A percentile compares a stretch with the other conserved stretches of the same genome.
Conservation (phyloP, 2,888 invertebrate species). For the Listrodromus nycthemerus region DNA sequence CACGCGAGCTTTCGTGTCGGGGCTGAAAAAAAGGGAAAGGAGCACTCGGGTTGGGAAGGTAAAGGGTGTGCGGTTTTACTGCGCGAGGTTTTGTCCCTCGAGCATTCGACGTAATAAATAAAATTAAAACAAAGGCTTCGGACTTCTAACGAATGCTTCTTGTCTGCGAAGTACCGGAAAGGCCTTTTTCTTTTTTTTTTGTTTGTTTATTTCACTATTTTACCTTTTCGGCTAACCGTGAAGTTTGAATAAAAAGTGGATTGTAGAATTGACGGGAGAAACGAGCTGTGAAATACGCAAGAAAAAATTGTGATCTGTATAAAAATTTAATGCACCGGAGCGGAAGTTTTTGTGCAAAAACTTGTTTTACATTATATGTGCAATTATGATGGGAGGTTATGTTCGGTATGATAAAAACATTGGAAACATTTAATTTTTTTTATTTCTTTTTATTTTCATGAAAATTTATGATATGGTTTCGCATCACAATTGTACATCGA, state of each 20-base stretch:
- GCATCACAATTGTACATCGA: no score
- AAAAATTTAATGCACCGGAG: no score
- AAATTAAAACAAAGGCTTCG: neutral
- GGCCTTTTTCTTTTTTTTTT: neutral
- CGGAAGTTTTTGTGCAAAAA: no score
- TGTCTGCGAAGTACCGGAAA: neutral
- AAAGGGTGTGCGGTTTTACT: neutral
- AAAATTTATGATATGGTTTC: no score
- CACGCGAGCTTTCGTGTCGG: neutral
- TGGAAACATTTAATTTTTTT: no score
- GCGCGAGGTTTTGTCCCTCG: neutral
- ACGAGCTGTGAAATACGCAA: neutral
- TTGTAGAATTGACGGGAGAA: neutral
- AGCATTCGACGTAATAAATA: neutral
- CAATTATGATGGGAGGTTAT: no score
- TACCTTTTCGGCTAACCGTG: neutral
- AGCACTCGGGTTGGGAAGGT: neutral
- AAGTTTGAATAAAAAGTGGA: neutral
- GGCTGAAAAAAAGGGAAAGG: neutral
- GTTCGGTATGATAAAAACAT: no score
- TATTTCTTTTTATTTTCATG: no score
- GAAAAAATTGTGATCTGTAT: neutral
- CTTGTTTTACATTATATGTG: no score
- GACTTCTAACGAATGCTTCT: neutral
- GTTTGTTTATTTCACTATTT: neutral